These are phyloP conservation scores for Poecile montanus DNA, from an alignment of 2,797 vertebrate species.

Conservation along the genomic window DNA sequence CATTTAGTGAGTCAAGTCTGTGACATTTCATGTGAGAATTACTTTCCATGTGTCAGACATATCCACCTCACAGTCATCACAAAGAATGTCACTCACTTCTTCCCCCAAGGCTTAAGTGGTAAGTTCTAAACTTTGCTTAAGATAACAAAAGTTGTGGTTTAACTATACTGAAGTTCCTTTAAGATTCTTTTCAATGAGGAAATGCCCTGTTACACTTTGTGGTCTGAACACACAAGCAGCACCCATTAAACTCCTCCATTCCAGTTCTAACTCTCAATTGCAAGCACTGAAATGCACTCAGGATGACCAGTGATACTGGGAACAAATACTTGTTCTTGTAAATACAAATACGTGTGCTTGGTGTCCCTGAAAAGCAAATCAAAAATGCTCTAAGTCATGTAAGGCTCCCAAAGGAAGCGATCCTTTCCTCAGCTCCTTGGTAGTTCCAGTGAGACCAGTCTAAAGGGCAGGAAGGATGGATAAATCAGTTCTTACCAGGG, in stretches of 20 bases:
- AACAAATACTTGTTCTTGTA: background rate
- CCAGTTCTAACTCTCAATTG: background rate
- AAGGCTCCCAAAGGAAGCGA: background rate
- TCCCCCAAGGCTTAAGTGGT: background rate
- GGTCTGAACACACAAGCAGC: background rate
- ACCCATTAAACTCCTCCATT: background rate
- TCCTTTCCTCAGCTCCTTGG: background rate
- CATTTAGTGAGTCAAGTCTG: background rate
- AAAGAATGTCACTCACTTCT: background rate
- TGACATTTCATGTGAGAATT: background rate
- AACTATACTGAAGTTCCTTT: background rate
- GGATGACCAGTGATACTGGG: background rate
- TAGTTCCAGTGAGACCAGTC: background rate
- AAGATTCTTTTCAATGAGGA: background rate
- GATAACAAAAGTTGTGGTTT: background rate
- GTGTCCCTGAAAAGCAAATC: background rate
- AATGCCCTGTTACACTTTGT: background rate
- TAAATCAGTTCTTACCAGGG: constrained; percentile 82
- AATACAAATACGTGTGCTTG: too few species aligned
- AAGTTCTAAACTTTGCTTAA: background rate
- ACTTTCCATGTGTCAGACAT: background rate
- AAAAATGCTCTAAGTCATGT: background rate
- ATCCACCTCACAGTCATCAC: background rate
- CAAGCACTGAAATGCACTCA: background rate
- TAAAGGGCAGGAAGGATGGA: background rate